Evolutionary conservation across 2,888 invertebrate species (phyloP).

Genomic region (Molorchus minor): DNA sequence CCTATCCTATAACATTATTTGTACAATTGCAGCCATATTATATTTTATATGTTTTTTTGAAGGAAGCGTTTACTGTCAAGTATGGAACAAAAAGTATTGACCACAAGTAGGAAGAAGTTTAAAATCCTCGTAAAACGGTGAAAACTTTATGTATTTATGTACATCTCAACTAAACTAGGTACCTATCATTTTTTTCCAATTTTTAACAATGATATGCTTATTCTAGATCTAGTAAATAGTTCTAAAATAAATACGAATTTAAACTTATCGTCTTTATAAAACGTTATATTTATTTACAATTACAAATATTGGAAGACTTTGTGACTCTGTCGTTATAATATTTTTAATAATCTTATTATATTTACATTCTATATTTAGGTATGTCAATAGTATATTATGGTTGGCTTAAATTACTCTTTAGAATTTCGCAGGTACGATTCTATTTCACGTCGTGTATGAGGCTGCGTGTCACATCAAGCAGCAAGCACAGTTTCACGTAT

Average conservation of each 20-base stretch:
- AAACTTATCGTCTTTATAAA: constrained; percentile 24
- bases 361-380: background rate
- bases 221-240: constrained; percentile 51
- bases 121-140: constrained; percentile 35
- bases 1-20: constrained; percentile 44
- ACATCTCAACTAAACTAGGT: constrained; percentile 15
- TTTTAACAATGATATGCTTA: constrained; percentile 54
- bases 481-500: too few species aligned
- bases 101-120: constrained; percentile 62
- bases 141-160: constrained; percentile 32
- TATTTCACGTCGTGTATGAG: background rate
- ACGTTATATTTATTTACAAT: constrained; percentile 34
- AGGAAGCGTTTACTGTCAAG: constrained; percentile 24
- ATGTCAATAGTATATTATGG: constrained; percentile 9
- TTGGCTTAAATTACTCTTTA: constrained; percentile 21
- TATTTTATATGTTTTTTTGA: constrained; percentile 29
- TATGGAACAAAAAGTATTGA: constrained; percentile 58
- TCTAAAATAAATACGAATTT: constrained; percentile 30
- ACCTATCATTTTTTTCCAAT: constrained; percentile 17
- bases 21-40: constrained; percentile 44
- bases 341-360: too few species aligned
- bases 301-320: constrained; percentile 56
- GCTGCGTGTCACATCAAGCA: background rate
- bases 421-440: constrained; percentile 31
- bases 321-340: constrained; percentile 49